phyloP scores from a whole-genome alignment of 2,888 invertebrate genomes.

The Oegoconia quadripuncta region DNA sequence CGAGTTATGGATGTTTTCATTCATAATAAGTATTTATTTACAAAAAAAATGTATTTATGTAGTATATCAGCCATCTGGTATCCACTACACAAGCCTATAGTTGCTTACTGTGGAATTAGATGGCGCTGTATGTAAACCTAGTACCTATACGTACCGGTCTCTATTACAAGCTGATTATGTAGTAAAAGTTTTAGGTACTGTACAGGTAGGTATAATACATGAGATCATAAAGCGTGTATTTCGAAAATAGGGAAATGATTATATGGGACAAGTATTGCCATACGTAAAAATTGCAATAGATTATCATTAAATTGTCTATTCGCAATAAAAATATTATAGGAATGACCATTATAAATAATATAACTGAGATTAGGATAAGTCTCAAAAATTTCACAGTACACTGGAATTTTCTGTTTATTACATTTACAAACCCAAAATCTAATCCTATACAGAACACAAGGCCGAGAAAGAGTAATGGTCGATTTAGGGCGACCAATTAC shows the following conservation, averaged over 20 bases:
- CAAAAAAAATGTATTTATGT: too few species aligned
- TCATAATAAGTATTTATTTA: too few species aligned
- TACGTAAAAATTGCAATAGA: neutral
- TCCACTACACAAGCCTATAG: too few species aligned
- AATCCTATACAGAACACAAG: neutral
- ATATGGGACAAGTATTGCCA: neutral
- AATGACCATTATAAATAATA: neutral
- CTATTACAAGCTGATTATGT: neutral
- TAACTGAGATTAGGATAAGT: too few species aligned
- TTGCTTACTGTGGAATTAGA: too few species aligned
- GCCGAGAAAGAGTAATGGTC: neutral
- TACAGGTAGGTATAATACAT: neutral
- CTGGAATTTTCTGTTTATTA: slow-evolving; percentile 3
- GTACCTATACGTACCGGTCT: too few species aligned
- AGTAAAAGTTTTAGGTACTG: neutral
- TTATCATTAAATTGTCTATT: neutral
- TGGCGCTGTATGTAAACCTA: too few species aligned
- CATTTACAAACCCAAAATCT: neutral
- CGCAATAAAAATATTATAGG: neutral
- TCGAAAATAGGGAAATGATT: neutral
- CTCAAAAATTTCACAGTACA: neutral
- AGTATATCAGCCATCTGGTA: too few species aligned
- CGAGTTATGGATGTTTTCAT: too few species aligned
- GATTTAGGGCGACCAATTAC: too few species aligned
- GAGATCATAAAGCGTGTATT: slow-evolving; percentile 5